These are phyloP conservation scores for Perodicticus potto DNA, from an alignment of 2,797 vertebrate genomes.

Conservation along the genomic window DNA sequence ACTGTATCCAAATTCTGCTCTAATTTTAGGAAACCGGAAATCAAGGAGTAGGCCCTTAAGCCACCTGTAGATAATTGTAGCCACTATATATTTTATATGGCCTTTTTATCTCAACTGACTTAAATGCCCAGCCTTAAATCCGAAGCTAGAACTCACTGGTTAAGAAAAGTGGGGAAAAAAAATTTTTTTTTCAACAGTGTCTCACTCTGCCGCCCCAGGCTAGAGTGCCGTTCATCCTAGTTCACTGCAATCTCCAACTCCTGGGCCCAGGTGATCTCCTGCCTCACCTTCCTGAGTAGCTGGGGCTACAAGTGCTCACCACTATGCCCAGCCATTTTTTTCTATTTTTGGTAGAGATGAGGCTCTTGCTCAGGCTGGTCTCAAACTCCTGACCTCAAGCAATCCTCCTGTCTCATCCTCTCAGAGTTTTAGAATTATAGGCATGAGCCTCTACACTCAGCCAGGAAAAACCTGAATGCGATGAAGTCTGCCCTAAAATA, in stretches of 20 bases:
- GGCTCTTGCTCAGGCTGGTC: not conserved
- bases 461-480: not conserved
- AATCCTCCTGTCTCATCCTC: not conserved
- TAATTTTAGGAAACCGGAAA: not conserved
- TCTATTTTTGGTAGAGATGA: not conserved
- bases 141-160: not conserved
- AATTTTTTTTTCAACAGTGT: not conserved
- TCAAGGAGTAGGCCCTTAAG: not conserved
- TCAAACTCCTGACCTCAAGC: not conserved
- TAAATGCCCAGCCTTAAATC: not conserved
- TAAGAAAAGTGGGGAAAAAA: not conserved
- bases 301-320: not conserved
- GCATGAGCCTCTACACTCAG: not conserved
- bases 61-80: not conserved
- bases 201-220: not conserved
- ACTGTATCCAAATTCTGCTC: not conserved
- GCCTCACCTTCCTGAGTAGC: not conserved
- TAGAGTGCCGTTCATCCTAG: not conserved
- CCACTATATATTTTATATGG: not conserved
- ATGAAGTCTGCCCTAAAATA: not conserved
- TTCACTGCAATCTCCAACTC: not conserved
- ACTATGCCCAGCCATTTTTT: not conserved
- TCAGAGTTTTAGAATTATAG: not conserved
- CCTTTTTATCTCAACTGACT: not conserved
- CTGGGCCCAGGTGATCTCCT: not conserved